phyloP scores from a whole-genome alignment of 1,140 invertebrate genomes.

The Drosophila mayri region DNA sequence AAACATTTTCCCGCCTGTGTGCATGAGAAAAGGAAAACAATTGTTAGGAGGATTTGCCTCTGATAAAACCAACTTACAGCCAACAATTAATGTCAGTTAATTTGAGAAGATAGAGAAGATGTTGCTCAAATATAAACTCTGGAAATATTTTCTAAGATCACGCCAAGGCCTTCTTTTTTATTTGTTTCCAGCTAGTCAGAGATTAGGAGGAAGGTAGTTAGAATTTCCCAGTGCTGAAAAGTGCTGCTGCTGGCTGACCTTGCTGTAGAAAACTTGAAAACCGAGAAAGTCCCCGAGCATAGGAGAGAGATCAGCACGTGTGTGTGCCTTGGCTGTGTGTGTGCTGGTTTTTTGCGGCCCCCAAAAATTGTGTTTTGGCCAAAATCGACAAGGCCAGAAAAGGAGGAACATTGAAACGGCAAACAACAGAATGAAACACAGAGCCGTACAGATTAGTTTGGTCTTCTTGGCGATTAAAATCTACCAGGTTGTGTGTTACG shows the following conservation, averaged over 20 bases:
- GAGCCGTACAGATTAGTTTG: slow-evolving; percentile 73
- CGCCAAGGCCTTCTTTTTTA: slow-evolving; percentile 32
- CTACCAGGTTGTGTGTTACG: slow-evolving; percentile 75
- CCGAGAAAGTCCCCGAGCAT: slow-evolving; percentile 21
- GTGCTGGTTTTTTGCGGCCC: slow-evolving; percentile 22
- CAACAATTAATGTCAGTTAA: slow-evolving; percentile 35
- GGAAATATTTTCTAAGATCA: slow-evolving; percentile 12
- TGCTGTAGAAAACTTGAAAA: slow-evolving; percentile 26
- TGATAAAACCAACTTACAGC: slow-evolving; percentile 25
- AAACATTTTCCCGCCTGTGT: not conserved
- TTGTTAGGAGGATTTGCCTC: slow-evolving; percentile 24
- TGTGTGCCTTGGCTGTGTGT: slow-evolving; percentile 18
- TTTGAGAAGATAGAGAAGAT: slow-evolving; percentile 15
- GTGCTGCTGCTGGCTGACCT: slow-evolving; percentile 26
- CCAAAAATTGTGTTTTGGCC: slow-evolving; percentile 46
- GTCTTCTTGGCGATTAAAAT: slow-evolving; percentile 70
- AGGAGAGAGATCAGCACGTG: slow-evolving; percentile 63
- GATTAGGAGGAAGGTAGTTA: slow-evolving; percentile 20
- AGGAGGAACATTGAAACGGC: slow-evolving; percentile 33
- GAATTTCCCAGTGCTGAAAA: slow-evolving; percentile 45
- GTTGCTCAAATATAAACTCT: slow-evolving; percentile 1
- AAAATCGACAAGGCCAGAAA: slow-evolving; percentile 58
- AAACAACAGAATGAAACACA: slow-evolving; percentile 29
- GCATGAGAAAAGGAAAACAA: slow-evolving; percentile 31
- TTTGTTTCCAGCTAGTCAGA: slow-evolving; percentile 29